Conservation (phyloP, 2,113 vertebrate genomes). For the Labeo rohita region DNA sequence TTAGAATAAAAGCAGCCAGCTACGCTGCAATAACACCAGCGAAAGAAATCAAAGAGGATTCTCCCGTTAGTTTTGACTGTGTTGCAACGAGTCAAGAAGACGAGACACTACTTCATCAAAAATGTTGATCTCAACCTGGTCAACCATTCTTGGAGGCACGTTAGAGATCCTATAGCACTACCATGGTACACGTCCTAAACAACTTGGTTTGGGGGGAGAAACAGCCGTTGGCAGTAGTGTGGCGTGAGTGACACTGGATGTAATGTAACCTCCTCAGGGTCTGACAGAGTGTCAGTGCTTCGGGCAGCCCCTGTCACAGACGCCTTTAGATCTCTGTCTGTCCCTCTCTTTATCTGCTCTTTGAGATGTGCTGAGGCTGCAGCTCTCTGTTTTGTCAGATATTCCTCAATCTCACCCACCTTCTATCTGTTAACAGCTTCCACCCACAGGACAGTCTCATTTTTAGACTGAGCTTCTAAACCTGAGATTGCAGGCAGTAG, state of each 20-base stretch:
- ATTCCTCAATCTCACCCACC: slow-evolving; percentile 24
- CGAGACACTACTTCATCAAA: too few species aligned
- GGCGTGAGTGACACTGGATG: background rate
- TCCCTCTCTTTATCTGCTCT: background rate
- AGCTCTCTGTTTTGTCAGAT: slow-evolving; percentile 54
- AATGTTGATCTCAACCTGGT: background rate
- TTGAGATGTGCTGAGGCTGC: slow-evolving; percentile 54
- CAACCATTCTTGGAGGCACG: background rate
- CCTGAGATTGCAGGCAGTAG: too few species aligned
- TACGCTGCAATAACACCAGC: too few species aligned
- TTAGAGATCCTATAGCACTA: background rate
- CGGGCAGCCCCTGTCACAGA: slow-evolving; percentile 17
- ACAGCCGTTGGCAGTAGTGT: background rate
- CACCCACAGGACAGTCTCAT: too few species aligned
- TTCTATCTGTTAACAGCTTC: too few species aligned
- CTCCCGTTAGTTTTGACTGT: too few species aligned
- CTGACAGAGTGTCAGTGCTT: slow-evolving; percentile 15
- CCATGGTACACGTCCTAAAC: background rate
- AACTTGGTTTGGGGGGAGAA: background rate
- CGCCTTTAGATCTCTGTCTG: slow-evolving; percentile 5
- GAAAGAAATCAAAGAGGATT: too few species aligned
- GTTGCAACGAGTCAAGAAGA: too few species aligned
- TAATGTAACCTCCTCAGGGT: slow-evolving; percentile 25
- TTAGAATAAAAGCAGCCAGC: too few species aligned
- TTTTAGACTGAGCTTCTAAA: too few species aligned